phyloP scores from a whole-genome alignment of 92 coral and sea anemone species.

The Palythoa grandiflora region DNA sequence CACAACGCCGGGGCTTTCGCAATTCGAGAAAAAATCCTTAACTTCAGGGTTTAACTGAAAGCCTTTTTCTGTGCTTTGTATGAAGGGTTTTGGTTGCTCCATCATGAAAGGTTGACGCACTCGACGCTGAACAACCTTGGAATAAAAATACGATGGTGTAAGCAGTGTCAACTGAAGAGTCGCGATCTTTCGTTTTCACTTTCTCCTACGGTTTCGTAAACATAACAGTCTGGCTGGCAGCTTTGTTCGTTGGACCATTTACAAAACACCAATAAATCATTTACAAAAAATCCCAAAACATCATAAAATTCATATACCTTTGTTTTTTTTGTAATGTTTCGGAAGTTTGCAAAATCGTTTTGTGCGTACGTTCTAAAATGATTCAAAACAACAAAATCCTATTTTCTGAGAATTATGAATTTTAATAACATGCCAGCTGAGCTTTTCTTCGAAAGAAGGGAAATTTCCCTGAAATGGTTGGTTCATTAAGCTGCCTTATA shows the following conservation, averaged over 20 bases:
- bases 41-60: slow-evolving; percentile 28
- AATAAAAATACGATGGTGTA: too few relatives aligned
- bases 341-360: too few relatives aligned
- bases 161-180: neutral
- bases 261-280: too few relatives aligned
- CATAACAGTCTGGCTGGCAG: too few relatives aligned
- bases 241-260: too few relatives aligned
- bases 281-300: too few relatives aligned
- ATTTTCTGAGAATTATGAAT: slow-evolving; percentile 2
- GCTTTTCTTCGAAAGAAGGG: neutral
- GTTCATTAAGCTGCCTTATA: neutral
- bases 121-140: neutral
- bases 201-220: too few relatives aligned
- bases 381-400: neutral
- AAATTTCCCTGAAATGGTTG: slow-evolving; percentile 8
- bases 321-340: too few relatives aligned
- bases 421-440: too few relatives aligned
- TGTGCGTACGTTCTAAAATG: too few relatives aligned
- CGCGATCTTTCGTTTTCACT: neutral
- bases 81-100: slow-evolving; percentile 24
- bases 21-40: slow-evolving; percentile 3
- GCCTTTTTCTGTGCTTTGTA: slow-evolving; percentile 37
- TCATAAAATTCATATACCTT: too few relatives aligned
- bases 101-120: neutral
- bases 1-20: slow-evolving; percentile 16